Base-by-base conservation (phyloP, 2,797 vertebrate species). In the Pteronotus mesoamericanus region DNA sequence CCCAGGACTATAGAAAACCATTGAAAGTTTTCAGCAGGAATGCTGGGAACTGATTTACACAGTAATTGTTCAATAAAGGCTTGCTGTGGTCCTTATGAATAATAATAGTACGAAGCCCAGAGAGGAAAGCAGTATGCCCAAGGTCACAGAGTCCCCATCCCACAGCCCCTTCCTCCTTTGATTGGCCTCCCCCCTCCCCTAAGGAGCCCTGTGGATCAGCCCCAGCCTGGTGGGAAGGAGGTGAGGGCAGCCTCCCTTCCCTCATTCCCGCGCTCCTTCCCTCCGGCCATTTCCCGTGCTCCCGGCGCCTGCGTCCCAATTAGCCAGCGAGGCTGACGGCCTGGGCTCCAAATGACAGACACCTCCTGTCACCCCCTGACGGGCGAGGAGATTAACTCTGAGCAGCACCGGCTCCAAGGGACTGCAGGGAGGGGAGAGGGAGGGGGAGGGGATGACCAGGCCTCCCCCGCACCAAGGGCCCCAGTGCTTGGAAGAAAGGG, bases 311-410 rank as follows among this genome's bases (percentile, higher is more conserved):
- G 95, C n/a, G 93, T 87, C 97, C 97, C 97, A 97, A 97, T 97
- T 97, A 97, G 97, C 96, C 89, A 78, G 95, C 42, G 18, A 95
- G 95, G 96, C 97, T 97, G 97, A 90, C 61, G 89, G 96, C 96
- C 97, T 96, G 1, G 29, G 94, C 97, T 97, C 79, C 34, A 32
- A 97, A 97, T 97, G 97, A 97, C 96, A 96, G 97, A 97, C 96
- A 97, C 97, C 96, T 97, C 97, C 97, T 97, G 97, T 97, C 97
- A 97, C 97, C 97, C 96, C 97, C 97, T 97, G 97, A 97, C 64
- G 96, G 92, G 97, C 42, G 0, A 97, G 92, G 96, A 97, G 97
- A 97, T 97, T 97, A 97, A 97, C 96, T 97, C 91, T 14, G 97
- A 97, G 96, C 72, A 2, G 96, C 15, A 85, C 86, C 0, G 21